Percentiles rank a stretch among this genome's conserved stretches.
Conservation (phyloP, 2,113 vertebrate species). For the Irena cyanogastra region DNA sequence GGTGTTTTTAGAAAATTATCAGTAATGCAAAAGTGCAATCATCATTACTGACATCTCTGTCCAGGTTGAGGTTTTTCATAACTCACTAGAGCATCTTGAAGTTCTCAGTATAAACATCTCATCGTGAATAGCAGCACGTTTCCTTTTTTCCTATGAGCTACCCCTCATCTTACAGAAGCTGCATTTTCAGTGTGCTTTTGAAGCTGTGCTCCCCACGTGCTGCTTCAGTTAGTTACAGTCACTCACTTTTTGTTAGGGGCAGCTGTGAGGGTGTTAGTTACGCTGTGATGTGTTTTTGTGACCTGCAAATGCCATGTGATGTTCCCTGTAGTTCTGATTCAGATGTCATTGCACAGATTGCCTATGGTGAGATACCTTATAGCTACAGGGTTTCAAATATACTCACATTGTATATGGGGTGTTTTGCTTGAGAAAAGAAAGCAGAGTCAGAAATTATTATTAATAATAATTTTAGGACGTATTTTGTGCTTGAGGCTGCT, state of each 20-base stretch:
- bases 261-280: neutral
- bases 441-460: neutral
- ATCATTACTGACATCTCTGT: neutral
- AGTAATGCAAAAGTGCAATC: neutral
- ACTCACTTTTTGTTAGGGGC: neutral
- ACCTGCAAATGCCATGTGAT: neutral
- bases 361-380: neutral
- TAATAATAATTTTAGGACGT: neutral
- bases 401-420: neutral
- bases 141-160: neutral
- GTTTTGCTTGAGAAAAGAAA: neutral
- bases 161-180: neutral
- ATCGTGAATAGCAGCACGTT: neutral
- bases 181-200: neutral
- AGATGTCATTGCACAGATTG: neutral
- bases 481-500: neutral
- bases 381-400: neutral
- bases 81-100: neutral
- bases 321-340: neutral
- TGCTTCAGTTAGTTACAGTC: neutral
- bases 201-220: neutral
- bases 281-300: accelerated
- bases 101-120: neutral
- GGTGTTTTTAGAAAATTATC: neutral
- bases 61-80: neutral